A percentile compares a stretch with the other conserved stretches of the same genome.
phyloP scores from a whole-genome alignment of 2,113 vertebrate species.

The Solenodon paradoxus region DNA sequence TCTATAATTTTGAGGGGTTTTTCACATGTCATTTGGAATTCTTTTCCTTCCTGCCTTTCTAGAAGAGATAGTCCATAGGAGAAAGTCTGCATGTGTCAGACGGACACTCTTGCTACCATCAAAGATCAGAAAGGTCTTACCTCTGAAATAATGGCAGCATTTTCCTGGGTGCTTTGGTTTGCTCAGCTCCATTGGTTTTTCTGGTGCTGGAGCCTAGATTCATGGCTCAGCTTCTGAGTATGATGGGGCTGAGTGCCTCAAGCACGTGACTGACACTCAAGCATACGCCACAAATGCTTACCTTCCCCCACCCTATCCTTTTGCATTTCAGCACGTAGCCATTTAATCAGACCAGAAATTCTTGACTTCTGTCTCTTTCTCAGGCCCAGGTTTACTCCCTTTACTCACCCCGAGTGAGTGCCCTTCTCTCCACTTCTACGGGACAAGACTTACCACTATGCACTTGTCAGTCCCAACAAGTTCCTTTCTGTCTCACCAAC shows the following conservation, averaged over 20 bases:
- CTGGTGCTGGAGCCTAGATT: too few relatives aligned
- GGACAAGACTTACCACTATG: neutral
- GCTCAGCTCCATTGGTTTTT: neutral
- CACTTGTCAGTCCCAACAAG: neutral
- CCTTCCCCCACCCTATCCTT: neutral
- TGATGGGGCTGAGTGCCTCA: too few relatives aligned
- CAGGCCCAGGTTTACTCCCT: neutral
- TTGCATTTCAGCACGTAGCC: neutral
- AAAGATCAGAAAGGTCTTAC: neutral
- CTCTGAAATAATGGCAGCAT: neutral
- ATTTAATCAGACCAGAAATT: neutral
- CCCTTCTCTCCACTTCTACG: neutral
- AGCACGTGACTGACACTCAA: too few relatives aligned
- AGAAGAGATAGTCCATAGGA: neutral
- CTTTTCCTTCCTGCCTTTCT: neutral
- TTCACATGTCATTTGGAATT: neutral
- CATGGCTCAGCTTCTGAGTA: too few relatives aligned
- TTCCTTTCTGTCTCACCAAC: neutral
- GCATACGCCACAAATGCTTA: neutral
- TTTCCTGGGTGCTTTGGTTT: neutral
- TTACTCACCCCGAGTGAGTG: neutral
- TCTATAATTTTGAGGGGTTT: neutral
- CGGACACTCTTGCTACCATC: neutral
- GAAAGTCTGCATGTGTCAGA: neutral
- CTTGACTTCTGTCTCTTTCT: neutral